Conservation (phyloP, 2,113 vertebrate species). For the Peromyscus leucopus region DNA sequence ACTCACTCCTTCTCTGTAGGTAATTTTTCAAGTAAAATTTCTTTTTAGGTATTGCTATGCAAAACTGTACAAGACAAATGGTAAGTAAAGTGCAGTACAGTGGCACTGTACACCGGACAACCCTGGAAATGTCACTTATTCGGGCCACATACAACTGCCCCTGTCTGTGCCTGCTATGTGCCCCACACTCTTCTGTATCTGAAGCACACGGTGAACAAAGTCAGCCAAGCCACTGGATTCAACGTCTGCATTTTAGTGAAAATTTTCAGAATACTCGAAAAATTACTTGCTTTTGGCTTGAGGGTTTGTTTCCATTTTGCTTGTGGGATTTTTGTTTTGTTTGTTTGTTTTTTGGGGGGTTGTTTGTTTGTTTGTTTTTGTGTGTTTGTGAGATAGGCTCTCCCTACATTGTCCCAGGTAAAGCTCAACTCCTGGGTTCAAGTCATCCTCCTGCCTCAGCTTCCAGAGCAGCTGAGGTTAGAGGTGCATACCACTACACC, state of each 20-base stretch:
- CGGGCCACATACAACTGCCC: neutral
- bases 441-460: neutral
- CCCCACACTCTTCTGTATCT: neutral
- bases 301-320: neutral
- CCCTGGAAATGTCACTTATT: neutral
- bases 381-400: neutral
- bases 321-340: no score
- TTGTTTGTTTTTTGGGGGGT: neutral
- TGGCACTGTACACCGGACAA: neutral
- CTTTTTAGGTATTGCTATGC: neutral
- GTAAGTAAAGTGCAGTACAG: neutral
- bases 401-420: neutral
- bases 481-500: rapidly evolving
- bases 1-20: neutral
- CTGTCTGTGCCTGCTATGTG: no score
- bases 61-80: neutral
- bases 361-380: neutral
- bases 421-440: neutral
- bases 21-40: slow-evolving; percentile 12
- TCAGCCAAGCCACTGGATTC: neutral
- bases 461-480: neutral
- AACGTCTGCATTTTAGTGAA: neutral
- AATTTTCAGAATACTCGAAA: neutral
- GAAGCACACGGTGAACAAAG: neutral
- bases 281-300: neutral